These are phyloP conservation scores for Mizuhopecten yessoensis DNA, from an alignment of 1,140 invertebrate genomes.

Conservation along the genomic window DNA sequence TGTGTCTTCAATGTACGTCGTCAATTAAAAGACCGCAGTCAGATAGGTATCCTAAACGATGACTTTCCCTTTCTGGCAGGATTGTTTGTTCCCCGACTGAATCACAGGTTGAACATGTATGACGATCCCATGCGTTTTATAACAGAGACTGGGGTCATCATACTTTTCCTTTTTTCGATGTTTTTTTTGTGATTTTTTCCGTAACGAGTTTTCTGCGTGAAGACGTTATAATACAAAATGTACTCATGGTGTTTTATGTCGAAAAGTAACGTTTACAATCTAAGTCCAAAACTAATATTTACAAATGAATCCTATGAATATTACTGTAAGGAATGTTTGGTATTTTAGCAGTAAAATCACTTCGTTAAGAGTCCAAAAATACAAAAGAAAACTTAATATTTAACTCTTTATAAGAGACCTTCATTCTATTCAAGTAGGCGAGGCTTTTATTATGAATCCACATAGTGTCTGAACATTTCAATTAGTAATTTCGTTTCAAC, in stretches of 20 bases:
- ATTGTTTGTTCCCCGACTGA: neutral
- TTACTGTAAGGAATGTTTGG: neutral
- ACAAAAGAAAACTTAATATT: slow-evolving; percentile 25
- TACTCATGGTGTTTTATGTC: too few species aligned
- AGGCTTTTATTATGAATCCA: neutral
- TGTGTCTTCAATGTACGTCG: neutral
- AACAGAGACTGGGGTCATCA: too few species aligned
- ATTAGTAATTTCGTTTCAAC: slow-evolving; percentile 39
- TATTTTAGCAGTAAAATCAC: neutral
- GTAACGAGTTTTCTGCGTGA: too few species aligned
- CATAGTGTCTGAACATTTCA: slow-evolving; percentile 6
- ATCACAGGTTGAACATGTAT: neutral
- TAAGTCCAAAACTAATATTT: slow-evolving; percentile 31
- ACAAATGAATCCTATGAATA: neutral
- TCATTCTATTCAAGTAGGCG: neutral
- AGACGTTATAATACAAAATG: too few species aligned
- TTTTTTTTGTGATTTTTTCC: too few species aligned
- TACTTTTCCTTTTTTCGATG: too few species aligned
- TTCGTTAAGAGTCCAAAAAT: neutral
- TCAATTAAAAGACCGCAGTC: neutral
- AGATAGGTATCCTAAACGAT: neutral
- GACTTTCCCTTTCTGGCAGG: neutral
- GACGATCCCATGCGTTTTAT: too few species aligned
- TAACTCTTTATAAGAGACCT: slow-evolving; percentile 5
- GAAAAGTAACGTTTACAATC: neutral